A percentile compares a stretch with the other conserved stretches of the same genome.
Evolutionary conservation across 2,888 invertebrate genomes (phyloP).

Genomic region (Tipula vernalis): DNA sequence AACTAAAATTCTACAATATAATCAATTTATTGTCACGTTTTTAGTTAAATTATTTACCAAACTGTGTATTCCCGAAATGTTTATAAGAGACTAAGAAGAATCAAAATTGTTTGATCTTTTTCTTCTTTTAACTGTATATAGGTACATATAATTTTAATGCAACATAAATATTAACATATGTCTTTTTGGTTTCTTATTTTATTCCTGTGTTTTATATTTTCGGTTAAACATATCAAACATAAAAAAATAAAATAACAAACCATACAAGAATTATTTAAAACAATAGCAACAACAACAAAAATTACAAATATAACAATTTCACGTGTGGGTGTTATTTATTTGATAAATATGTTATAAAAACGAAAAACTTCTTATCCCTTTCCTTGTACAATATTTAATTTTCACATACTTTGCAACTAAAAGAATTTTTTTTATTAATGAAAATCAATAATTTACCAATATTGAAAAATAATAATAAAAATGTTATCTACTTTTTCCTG

Average conservation of each 20-base stretch:
- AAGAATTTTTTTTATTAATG: neutral
- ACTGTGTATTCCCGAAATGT: neutral
- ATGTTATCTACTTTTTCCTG: neutral
- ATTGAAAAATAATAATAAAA: neutral
- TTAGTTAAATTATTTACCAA: neutral
- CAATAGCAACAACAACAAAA: neutral
- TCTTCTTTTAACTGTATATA: neutral
- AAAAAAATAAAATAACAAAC: neutral
- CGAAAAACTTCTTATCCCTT: neutral
- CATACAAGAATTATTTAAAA: neutral
- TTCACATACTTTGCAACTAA: neutral
- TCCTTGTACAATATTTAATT: neutral
- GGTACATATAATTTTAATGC: neutral
- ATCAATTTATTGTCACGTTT: neutral
- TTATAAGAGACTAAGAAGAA: neutral
- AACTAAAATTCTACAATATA: neutral
- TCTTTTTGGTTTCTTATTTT: neutral
- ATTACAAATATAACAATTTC: neutral
- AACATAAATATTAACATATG: constrained; percentile 4
- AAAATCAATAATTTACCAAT: neutral
- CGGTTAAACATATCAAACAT: neutral
- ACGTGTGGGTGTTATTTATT: constrained; percentile 1
- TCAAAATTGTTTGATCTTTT: neutral
- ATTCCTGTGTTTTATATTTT: neutral
- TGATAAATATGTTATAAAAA: neutral